phyloP scores from a whole-genome alignment of 2,113 vertebrate species.

The Willisornis vidua region DNA sequence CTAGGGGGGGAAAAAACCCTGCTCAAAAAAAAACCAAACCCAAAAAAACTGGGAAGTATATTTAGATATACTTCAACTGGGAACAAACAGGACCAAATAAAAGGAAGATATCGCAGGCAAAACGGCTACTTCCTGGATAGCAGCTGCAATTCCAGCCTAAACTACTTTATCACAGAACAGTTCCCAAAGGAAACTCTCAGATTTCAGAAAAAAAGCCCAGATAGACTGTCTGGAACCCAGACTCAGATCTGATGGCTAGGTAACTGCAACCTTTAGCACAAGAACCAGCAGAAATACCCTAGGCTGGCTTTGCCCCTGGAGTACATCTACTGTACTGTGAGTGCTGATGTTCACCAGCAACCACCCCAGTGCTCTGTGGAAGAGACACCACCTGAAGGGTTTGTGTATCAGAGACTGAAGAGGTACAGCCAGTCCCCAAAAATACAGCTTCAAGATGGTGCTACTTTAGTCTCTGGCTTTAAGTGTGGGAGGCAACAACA shows the following conservation, averaged over 20 bases:
- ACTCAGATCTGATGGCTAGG: background rate
- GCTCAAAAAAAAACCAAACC: background rate
- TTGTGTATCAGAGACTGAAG: background rate
- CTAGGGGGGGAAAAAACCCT: background rate
- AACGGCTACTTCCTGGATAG: background rate
- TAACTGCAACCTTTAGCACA: background rate
- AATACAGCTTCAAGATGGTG: background rate
- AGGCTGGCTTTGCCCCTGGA: background rate
- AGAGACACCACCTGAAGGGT: background rate
- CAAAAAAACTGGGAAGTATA: background rate
- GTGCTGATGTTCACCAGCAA: accelerated
- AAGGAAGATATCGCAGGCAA: background rate
- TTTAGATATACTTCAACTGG: background rate
- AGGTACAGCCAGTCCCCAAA: background rate
- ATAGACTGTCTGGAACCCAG: background rate
- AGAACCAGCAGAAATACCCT: background rate
- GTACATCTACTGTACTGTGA: background rate
- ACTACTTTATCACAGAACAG: background rate
- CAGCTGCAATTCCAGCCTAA: background rate
- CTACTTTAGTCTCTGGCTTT: background rate
- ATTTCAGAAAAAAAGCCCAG: background rate
- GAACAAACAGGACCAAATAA: background rate
- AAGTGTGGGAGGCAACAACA: background rate
- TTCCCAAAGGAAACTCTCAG: background rate
- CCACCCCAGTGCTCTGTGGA: background rate